phyloP scores from a whole-genome alignment of 2,113 vertebrate genomes.

The Uria aalge region DNA sequence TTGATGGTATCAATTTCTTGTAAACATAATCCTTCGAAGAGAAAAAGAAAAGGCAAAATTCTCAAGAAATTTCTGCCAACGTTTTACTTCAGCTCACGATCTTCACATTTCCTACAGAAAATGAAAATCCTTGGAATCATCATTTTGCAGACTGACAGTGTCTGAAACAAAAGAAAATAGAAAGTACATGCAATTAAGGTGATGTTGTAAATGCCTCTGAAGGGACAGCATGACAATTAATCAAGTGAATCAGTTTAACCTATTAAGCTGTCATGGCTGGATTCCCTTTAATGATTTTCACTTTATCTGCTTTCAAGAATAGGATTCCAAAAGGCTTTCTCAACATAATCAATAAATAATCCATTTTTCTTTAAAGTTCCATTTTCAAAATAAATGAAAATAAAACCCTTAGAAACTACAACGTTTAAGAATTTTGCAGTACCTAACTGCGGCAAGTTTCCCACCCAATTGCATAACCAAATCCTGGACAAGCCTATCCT shows the following conservation, averaged over 20 bases:
- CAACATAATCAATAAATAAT: background rate
- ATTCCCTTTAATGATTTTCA: background rate
- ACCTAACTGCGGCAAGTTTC: background rate
- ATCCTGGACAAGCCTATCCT: constrained; percentile 20
- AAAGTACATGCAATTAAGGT: background rate
- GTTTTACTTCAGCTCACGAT: constrained; percentile 61
- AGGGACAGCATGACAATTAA: constrained; percentile 17
- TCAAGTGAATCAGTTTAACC: background rate
- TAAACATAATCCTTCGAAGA: constrained; percentile 71
- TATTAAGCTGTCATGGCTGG: constrained; percentile 9
- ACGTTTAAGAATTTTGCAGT: background rate
- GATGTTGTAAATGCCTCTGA: constrained; percentile 18
- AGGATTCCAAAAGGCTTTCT: background rate
- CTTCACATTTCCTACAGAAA: constrained; percentile 59
- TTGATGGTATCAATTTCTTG: constrained; percentile 61
- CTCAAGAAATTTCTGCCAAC: constrained; percentile 30
- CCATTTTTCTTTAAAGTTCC: background rate
- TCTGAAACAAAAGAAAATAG: constrained; percentile 70
- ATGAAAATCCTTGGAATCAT: constrained; percentile 46
- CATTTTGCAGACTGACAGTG: constrained; percentile 55
- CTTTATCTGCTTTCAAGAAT: background rate
- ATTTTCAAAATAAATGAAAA: background rate
- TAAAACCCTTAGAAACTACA: background rate
- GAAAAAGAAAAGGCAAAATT: constrained; percentile 16
- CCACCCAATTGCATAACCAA: background rate